Conservation (phyloP, 2,888 invertebrate genomes). For the Melinaea marsaeus region DNA sequence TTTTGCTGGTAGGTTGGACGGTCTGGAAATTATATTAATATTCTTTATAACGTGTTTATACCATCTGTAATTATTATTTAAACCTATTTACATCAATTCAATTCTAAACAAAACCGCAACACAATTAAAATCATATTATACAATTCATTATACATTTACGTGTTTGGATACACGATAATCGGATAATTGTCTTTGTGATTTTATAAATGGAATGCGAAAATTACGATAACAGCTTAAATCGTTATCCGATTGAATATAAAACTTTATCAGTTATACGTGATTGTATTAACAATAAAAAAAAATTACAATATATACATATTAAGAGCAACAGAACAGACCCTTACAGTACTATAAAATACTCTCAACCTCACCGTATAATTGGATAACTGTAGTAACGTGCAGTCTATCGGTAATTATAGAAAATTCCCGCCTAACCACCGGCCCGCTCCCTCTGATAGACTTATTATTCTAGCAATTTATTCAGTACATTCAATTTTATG, state of each 20-base stretch:
- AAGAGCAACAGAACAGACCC: not conserved
- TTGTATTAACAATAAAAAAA: not conserved
- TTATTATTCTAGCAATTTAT: not conserved
- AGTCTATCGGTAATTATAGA: conserved; percentile 23
- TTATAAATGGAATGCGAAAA: not conserved
- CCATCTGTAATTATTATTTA: too few relatives aligned
- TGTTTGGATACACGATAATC: not conserved
- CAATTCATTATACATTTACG: not conserved
- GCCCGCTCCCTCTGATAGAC: conserved; percentile 6
- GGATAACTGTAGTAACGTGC: conserved; percentile 17
- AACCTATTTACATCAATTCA: not conserved
- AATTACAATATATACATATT: not conserved
- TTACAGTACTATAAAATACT: not conserved
- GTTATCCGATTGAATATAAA: not conserved
- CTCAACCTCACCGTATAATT: conserved; percentile 15
- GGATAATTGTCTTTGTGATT: not conserved
- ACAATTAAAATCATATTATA: conserved; percentile 6
- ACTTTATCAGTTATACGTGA: not conserved
- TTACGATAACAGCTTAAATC: not conserved
- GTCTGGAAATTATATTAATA: conserved; percentile 63
- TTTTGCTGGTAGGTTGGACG: conserved; percentile 89
- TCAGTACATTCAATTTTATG: not conserved
- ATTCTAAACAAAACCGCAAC: not conserved
- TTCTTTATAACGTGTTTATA: too few relatives aligned
- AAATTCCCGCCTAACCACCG: conserved; percentile 27